Conservation (phyloP, 1,140 invertebrate species). For the Andrena cerasifolii region DNA sequence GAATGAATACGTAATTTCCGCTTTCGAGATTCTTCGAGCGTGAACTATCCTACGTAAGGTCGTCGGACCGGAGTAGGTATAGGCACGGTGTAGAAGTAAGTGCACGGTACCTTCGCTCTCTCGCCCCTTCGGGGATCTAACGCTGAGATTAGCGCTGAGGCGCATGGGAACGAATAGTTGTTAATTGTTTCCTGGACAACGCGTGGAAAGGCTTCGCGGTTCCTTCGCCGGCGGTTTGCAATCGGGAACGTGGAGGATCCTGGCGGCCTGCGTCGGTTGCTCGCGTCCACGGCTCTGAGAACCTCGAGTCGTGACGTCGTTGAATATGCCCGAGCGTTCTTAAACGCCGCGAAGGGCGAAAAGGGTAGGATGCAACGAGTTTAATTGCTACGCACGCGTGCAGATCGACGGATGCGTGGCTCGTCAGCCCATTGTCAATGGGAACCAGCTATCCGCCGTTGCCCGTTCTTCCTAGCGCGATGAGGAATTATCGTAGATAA, state of each 20-base stretch:
- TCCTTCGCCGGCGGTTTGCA: constrained; percentile 15
- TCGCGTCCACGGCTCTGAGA: background rate
- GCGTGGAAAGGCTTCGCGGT: constrained; percentile 16
- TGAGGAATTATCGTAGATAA: background rate
- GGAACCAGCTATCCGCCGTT: background rate
- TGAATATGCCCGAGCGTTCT: too few relatives aligned
- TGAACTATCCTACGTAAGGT: background rate
- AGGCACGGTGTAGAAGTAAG: too few relatives aligned
- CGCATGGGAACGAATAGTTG: constrained; percentile 43
- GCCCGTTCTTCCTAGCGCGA: background rate
- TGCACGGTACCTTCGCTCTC: too few relatives aligned
- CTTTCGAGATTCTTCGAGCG: background rate
- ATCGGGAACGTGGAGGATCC: constrained; percentile 22
- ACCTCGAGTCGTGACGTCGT: background rate
- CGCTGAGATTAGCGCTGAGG: constrained; percentile 32
- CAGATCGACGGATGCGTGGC: background rate
- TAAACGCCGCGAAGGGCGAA: background rate
- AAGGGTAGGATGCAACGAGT: background rate
- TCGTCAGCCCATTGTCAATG: background rate
- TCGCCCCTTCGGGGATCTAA: constrained; percentile 25
- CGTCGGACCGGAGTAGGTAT: background rate
- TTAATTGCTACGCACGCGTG: constrained; percentile 15
- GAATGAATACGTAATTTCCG: background rate
- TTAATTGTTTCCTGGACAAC: constrained; percentile 49
- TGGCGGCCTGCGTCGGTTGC: constrained; percentile 16